phyloP scores from a whole-genome alignment of 2,113 vertebrate genomes.

The Sapayoa aenigma region DNA sequence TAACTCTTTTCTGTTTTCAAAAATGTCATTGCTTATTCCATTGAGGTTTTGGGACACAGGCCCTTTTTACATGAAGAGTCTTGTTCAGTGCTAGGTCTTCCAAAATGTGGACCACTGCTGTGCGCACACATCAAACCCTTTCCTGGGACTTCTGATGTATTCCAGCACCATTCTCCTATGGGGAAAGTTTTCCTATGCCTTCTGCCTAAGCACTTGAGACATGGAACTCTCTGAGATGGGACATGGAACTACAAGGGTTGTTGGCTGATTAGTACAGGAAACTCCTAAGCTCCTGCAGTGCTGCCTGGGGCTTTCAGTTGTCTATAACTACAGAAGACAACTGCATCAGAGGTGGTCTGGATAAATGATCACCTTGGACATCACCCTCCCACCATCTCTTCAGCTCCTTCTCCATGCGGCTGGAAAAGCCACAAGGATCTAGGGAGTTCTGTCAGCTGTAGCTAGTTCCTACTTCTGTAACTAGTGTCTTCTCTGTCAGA shows the following conservation, averaged over 20 bases:
- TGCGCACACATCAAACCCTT: not conserved
- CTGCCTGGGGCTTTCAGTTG: not conserved
- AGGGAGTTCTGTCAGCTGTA: not conserved
- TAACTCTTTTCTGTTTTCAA: not conserved
- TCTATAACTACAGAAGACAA: not conserved
- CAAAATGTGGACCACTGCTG: not conserved
- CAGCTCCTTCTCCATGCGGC: not conserved
- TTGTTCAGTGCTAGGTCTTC: not conserved
- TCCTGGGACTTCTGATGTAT: not conserved
- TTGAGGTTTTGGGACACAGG: not conserved
- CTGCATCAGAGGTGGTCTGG: not conserved
- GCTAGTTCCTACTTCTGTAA: too few relatives aligned
- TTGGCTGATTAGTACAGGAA: not conserved
- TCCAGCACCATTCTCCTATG: not conserved
- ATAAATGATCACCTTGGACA: not conserved
- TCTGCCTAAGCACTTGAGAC: not conserved
- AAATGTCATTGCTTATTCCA: not conserved
- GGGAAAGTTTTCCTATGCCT: not conserved
- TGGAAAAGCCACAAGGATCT: not conserved
- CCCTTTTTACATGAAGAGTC: not conserved
- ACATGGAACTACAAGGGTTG: not conserved
- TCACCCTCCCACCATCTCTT: not conserved
- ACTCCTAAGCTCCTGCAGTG: not conserved
- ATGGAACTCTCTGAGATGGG: not conserved
- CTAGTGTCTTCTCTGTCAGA: not conserved